Percentiles rank a stretch among this genome's conserved stretches.
These are phyloP conservation scores for Gymnosoma rotundatum DNA, from an alignment of 2,888 invertebrate genomes.

Conservation along the genomic window DNA sequence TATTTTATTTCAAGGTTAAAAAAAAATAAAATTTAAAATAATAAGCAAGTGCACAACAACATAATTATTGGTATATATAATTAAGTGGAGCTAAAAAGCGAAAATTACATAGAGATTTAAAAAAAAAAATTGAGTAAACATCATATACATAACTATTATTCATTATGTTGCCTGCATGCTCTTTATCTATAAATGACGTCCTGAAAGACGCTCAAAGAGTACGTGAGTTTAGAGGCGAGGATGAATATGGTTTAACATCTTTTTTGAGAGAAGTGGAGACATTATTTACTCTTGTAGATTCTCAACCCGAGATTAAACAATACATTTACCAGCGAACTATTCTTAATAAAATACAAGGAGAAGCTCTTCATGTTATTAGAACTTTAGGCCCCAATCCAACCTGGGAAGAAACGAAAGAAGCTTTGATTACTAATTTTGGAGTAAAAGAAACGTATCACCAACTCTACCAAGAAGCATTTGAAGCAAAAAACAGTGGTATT, in stretches of 20 bases:
- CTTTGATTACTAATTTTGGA: conserved; percentile 57
- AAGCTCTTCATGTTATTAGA: conserved; percentile 6
- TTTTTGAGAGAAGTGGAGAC: conserved; percentile 47
- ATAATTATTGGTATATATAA: too few species aligned
- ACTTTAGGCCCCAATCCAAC: too few species aligned
- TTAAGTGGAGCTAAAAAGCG: too few species aligned
- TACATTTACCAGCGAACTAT: conserved; percentile 67
- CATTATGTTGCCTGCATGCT: too few species aligned
- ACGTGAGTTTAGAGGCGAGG: conserved; percentile 45
- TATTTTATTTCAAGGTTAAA: too few species aligned
- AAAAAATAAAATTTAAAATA: too few species aligned
- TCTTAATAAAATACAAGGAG: conserved; percentile 69
- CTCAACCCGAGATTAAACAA: background rate
- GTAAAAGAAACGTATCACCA: conserved; percentile 63
- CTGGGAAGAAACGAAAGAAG: background rate
- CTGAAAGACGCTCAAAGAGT: too few species aligned
- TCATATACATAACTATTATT: too few species aligned
- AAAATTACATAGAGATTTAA: too few species aligned
- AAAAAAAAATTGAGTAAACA: too few species aligned
- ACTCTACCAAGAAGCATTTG: conserved; percentile 20
- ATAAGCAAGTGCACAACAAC: too few species aligned
- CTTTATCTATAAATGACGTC: too few species aligned
- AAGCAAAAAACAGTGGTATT: conserved; percentile 2
- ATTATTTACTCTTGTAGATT: conserved; percentile 5
- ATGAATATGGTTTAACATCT: conserved; percentile 23